Conservation (phyloP, 2,797 vertebrate species). For the Numenius phaeopus region DNA sequence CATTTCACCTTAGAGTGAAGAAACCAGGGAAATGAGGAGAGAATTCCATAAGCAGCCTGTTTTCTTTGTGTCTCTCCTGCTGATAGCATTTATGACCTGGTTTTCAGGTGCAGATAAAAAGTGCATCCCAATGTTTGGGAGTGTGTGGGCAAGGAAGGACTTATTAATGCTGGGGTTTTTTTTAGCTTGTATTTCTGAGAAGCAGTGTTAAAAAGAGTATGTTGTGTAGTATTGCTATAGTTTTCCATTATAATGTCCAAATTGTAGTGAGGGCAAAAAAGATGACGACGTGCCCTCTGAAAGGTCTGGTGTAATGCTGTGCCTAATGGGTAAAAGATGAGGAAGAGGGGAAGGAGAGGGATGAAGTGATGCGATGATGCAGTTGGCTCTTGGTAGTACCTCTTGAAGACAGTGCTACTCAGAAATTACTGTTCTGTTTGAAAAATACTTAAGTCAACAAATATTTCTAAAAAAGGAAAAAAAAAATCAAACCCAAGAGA, state of each 20-base stretch:
- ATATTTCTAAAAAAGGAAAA: not conserved
- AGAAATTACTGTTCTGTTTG: not conserved
- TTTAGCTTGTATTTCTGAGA: not conserved
- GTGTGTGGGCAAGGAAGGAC: not conserved
- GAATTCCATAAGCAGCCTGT: not conserved
- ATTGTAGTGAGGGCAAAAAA: not conserved
- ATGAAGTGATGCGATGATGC: not conserved
- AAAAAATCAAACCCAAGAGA: no score
- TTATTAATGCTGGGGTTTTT: not conserved
- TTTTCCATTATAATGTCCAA: not conserved
- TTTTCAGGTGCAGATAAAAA: not conserved
- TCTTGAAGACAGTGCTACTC: not conserved
- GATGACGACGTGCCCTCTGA: accelerated
- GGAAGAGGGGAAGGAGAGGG: not conserved
- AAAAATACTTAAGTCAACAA: no score
- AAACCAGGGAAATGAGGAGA: not conserved
- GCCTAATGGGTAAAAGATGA: not conserved
- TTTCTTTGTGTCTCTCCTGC: not conserved
- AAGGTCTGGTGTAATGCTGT: not conserved
- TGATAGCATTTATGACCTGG: not conserved
- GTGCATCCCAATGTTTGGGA: not conserved
- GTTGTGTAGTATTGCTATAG: not conserved
- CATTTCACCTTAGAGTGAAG: not conserved
- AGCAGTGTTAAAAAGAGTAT: not conserved
- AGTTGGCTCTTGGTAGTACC: not conserved